Base-by-base conservation (phyloP, 2,113 vertebrate genomes). In the Lycaon pictus region DNA sequence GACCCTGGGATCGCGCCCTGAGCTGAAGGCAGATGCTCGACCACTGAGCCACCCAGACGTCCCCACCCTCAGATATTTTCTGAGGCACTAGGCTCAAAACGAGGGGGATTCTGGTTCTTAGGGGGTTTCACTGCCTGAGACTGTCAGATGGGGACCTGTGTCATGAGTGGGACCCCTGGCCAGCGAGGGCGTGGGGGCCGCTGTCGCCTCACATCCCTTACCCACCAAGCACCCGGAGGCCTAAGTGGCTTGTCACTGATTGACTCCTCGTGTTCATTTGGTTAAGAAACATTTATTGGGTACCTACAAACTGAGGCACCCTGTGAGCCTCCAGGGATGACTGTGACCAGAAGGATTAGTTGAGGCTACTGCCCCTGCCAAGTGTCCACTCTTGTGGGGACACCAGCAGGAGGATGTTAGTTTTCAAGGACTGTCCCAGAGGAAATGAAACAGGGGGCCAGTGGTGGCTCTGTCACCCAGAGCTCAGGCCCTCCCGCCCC, bases 21-120 rank as follows among this genome's bases (percentile, higher is more conserved):
- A 43, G 43, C 43, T 43, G 7, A 43, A 43, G 43, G 43, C 43
- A 43, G 43, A 43, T 43, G 43, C 43, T 43, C 43, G 6, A 43
- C 43, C 43, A 43, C 43, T 43, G 43, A 43, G 43, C 43, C 43
- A 43, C 43, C 6, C 1, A 43, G 6, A 1, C 43, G 43, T 43
- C 43, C 5, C 43, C 6, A 7, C 43, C 43, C 85, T 37, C 2
- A 90, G 56, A 35, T 48, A 60, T n/a, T 56, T 90, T 71, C 11
- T 32, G 19, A 43, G 29, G 20, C 51, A 48, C 12, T 6, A 0
- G 84, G 20, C 7, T 25, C 83, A 22, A 1, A 23, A 22, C 12
- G 0, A 0, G 7, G 79, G 55, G 19, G 62, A 62, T 1, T 35
- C 5, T 3, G 3, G 10, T 23, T 43, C n/a, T 77, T 3, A 1